Conservation (phyloP, 2,797 vertebrate species). For the Pachyuromys duprasi region DNA sequence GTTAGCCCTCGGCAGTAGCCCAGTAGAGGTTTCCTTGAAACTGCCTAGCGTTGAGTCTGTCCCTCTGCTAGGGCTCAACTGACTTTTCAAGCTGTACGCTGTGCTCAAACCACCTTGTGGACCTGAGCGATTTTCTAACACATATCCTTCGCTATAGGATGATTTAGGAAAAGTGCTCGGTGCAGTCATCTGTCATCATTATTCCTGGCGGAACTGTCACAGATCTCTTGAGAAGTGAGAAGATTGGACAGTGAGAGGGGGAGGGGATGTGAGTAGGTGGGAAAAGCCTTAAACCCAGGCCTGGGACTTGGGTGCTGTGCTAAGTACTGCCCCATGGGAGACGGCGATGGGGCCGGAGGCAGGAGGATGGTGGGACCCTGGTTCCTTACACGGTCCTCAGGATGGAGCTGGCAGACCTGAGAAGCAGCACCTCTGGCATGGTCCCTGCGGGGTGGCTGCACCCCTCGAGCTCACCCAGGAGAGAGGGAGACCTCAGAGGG, state of each 20-base stretch:
- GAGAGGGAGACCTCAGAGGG: conserved; percentile 23
- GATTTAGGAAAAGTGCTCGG: accelerated
- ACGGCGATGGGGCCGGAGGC: not conserved
- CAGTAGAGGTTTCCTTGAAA: not conserved
- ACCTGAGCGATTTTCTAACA: not conserved
- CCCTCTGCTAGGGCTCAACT: not conserved
- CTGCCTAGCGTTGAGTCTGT: not conserved
- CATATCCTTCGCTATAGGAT: not conserved
- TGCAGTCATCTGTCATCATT: not conserved
- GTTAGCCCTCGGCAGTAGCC: not conserved
- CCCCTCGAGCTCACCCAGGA: not conserved
- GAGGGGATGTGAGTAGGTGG: not conserved
- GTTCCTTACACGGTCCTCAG: conserved; percentile 80
- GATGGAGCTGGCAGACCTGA: conserved; percentile 70
- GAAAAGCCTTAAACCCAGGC: not conserved
- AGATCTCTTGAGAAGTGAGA: not conserved
- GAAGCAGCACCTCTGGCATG: conserved; percentile 72
- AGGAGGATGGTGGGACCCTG: not conserved
- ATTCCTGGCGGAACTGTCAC: not conserved
- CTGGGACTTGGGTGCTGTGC: not conserved
- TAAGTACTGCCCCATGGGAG: not conserved
- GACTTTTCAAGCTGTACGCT: not conserved
- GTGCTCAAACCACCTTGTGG: accelerated
- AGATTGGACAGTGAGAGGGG: not conserved
- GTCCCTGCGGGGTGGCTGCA: conserved; percentile 16